Conservation (phyloP, 2,113 vertebrate species). For the Larimichthys crocea region DNA sequence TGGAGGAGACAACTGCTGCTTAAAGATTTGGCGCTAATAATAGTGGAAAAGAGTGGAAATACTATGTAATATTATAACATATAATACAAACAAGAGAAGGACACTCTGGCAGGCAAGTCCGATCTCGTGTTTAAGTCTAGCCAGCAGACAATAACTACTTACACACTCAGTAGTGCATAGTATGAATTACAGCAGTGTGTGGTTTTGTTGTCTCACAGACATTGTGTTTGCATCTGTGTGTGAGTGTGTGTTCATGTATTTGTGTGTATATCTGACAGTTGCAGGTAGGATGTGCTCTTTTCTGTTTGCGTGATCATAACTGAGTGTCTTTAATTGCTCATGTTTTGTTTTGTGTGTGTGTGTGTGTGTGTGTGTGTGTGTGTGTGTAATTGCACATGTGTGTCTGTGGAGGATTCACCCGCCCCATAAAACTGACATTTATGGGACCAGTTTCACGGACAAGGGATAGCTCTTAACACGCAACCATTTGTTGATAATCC, state of each 20-base stretch:
- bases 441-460: constrained; percentile 46
- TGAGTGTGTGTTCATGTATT: background rate
- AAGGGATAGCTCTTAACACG: constrained; percentile 35
- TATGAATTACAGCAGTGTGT: constrained; percentile 27
- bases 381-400: background rate
- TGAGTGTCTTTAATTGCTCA: background rate
- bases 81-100: constrained; percentile 22
- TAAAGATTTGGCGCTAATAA: background rate
- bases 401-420: constrained; percentile 19
- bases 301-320: background rate
- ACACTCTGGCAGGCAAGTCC: constrained; percentile 1
- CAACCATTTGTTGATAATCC: constrained; percentile 47
- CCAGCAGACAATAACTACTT: constrained; percentile 27
- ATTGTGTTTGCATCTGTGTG: background rate
- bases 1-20: background rate
- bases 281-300: background rate
- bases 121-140: constrained; percentile 12
- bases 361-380: background rate
- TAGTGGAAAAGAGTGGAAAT: constrained; percentile 1
- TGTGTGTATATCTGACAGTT: background rate
- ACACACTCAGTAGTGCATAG: background rate
- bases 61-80: background rate
- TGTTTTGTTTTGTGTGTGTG: background rate
- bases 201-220: constrained; percentile 24
- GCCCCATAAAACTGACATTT: constrained; percentile 47